Conservation (phyloP, 2,113 vertebrate species). For the Psophia crepitans region DNA sequence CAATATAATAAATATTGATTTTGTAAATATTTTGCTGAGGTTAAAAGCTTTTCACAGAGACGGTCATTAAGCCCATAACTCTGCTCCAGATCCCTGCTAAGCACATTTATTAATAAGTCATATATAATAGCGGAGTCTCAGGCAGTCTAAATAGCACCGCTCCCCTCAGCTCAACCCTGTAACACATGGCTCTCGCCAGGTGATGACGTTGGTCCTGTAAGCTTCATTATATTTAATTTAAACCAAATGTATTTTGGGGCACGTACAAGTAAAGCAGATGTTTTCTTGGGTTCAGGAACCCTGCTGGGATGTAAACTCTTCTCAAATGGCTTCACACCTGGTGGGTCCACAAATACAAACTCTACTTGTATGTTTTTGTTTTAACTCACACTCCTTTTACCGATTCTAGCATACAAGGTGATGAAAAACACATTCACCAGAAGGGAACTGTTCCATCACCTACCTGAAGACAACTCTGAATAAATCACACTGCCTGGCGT, state of each 20-base stretch:
- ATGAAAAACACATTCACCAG: background rate
- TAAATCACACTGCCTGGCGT: background rate
- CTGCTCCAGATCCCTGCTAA: background rate
- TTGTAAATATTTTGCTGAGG: background rate
- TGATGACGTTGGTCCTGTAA: background rate
- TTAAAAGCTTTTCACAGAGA: background rate
- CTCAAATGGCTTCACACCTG: background rate
- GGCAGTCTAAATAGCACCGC: background rate
- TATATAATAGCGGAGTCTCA: accelerated
- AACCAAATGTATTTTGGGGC: background rate
- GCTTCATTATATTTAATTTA: background rate
- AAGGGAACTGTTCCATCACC: background rate
- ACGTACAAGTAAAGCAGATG: background rate
- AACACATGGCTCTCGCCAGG: background rate
- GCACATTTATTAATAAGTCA: background rate
- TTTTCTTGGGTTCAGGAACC: background rate
- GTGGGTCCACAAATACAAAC: background rate
- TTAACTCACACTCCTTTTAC: background rate
- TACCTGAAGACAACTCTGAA: background rate
- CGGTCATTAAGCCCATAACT: background rate
- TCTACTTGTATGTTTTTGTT: background rate
- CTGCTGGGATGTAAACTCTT: background rate
- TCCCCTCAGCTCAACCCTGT: background rate
- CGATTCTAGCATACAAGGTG: background rate
- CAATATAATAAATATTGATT: background rate